phyloP scores from a whole-genome alignment of 2,113 vertebrate species.

The Heterotis niloticus region DNA sequence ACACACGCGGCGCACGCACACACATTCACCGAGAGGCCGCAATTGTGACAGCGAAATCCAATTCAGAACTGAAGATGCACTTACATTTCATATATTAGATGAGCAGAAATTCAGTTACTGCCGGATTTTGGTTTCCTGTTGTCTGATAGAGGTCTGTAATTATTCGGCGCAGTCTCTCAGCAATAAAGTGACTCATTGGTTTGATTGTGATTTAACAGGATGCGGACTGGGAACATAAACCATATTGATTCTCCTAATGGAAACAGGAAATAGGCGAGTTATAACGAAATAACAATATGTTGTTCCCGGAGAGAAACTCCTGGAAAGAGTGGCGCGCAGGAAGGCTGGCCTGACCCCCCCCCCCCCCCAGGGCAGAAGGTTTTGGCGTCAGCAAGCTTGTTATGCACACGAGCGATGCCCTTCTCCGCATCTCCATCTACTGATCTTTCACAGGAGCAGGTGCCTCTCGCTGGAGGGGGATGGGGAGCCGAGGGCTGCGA shows the following conservation, averaged over 20 bases:
- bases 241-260: slow-evolving; percentile 75
- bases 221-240: slow-evolving; percentile 71
- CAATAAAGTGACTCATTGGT: slow-evolving; percentile 71
- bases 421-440: background rate
- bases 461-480: background rate
- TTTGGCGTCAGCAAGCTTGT: slow-evolving; percentile 73
- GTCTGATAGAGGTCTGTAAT: slow-evolving; percentile 46
- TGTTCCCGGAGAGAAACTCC: slow-evolving; percentile 67
- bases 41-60: background rate
- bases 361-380: slow-evolving; percentile 61
- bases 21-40: slow-evolving; percentile 7
- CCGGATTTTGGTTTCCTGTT: slow-evolving; percentile 28
- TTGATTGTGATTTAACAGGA: slow-evolving; percentile 71
- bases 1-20: background rate
- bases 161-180: slow-evolving; percentile 52
- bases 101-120: slow-evolving; percentile 18
- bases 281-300: slow-evolving; percentile 68
- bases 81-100: slow-evolving; percentile 16
- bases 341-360: slow-evolving; percentile 57
- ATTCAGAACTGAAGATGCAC: slow-evolving; percentile 1
- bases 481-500: background rate
- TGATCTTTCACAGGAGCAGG: slow-evolving; percentile 5
- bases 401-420: slow-evolving; percentile 52
- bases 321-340: slow-evolving; percentile 65
- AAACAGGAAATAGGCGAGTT: slow-evolving; percentile 75